Evolutionary conservation across 2,113 vertebrate species (phyloP), one percentile per base, ranked within the genome.

Genomic region (Tetraodon nigroviridis): DNA sequence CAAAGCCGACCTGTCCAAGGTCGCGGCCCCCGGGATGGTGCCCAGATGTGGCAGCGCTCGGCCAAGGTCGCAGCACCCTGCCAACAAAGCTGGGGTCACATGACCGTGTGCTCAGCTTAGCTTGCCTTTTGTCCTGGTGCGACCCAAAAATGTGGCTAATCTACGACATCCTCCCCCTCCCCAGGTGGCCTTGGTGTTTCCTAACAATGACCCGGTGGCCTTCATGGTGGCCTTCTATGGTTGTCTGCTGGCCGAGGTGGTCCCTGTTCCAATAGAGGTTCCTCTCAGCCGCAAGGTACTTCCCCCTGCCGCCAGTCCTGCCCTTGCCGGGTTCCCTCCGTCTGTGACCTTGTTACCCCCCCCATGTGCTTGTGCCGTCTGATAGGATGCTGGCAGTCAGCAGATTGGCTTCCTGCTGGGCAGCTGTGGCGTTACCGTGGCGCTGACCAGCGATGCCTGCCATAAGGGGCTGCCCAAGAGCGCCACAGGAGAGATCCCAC

Each of bases 191-290:
- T 90, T 99, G 0, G 97, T 99, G 66, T 99, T 97, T 74, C 97
- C 97, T 4, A 99, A 99, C 90, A 99, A 98, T 0, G 97, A 99
- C 81, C 97, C 97, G 0, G 97, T 96, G 50, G 97, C 96, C 49
- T 99, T 98, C 85, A 98, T 98, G 96, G 97, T 98, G 82, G 95
- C 97, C 0, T 99, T 99, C 87, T 99, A 98, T 1, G 95, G 97
- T 76, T 99, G 97, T 81, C 87, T 99, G 61, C 90, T 99, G 75
- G 97, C 96, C 0, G 97, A 98, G 85, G 96, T 99, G 72, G 96
- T 99, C 29, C 97, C 97, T 0, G 97, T 99, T 81, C 97, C 97
- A 59, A 98, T 99, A 27, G 96, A 99, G 91, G 97, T 99, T 73
- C 97, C 97, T 0, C 93, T 99, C 48, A 98, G 96, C 14, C 93